Evolutionary conservation across 2,888 invertebrate genomes (phyloP).

Genomic region (Agrotis ipsilon): DNA sequence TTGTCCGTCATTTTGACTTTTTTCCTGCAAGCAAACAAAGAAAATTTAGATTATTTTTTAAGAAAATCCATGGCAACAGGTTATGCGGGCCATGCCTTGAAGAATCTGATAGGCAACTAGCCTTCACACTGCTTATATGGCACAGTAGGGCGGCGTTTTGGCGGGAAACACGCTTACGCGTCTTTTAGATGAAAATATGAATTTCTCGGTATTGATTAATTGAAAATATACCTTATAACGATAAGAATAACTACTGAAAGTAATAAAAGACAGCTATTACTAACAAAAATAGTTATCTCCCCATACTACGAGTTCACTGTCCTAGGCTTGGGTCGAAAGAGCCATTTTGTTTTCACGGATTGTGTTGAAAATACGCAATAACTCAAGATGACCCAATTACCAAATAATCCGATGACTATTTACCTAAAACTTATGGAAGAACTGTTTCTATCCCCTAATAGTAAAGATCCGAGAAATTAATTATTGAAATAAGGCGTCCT

Average conservation of each 20-base stretch:
- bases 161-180: conserved; percentile 87
- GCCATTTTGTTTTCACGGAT: conserved; percentile 91
- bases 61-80: conserved; percentile 76
- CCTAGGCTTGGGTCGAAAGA: conserved; percentile 90
- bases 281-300: conserved; percentile 83
- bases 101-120: conserved; percentile 70
- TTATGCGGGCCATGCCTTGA: conserved; percentile 76
- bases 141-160: conserved; percentile 88
- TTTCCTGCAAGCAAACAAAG: conserved; percentile 83
- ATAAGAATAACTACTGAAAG: conserved; percentile 61
- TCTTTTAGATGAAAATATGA: conserved; percentile 54
- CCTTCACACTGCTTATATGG: conserved; percentile 75
- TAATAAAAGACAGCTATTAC: conserved; percentile 65
- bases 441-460: conserved; percentile 85
- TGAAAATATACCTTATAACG: conserved; percentile 61
- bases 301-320: conserved; percentile 90
- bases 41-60: conserved; percentile 62
- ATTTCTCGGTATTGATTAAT: conserved; percentile 46
- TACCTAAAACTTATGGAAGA: conserved; percentile 88
- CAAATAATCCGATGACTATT: conserved; percentile 85
- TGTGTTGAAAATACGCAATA: conserved; percentile 90
- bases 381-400: conserved; percentile 86
- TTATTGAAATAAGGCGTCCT: conserved; percentile 89
- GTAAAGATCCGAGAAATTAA: conserved; percentile 90
- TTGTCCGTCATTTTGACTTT: conserved; percentile 95